Evolutionary conservation across 1,140 invertebrate genomes (phyloP), one percentile per base, ranked within the genome.

Genomic region (Asobara japonica): DNA sequence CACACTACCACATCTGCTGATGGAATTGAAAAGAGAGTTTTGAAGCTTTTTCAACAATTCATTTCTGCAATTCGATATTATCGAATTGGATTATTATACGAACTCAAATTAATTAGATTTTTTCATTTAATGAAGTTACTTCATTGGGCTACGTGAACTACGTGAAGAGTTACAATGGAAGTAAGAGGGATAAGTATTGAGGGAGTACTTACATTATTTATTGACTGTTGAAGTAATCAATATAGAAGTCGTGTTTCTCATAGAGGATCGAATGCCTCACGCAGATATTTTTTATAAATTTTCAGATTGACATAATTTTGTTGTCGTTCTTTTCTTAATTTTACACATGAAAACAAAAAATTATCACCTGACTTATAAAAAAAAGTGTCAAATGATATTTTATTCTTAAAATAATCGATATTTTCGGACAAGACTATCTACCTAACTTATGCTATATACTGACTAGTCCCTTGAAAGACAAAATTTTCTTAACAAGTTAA

Each of bases 151-250:
- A 29, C 60, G 31, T 62, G 27, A 62, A 62, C 18, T 29, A n/a
- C n/a, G n/a, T n/a, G n/a, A n/a, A 27, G 51, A 25, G 27, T 31
- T 62, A 16, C 18, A 62, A 29, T 62, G 60, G 60, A 62, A 31
- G 60, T 29, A 27, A 62, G 29, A 18, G 27, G 27, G n/a, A 56
- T 56, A 41, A 62, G 51, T 64, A 22, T 61, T 25, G 18, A 29
- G 16, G 16, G 25, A 22, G 20, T 13, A 68, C 25, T 38, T 68
- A 11, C 41, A 73, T 64, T 45, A 73, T 60, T 72, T 65, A 66
- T 65, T 67, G 65, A 60, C 31, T 60, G 3, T 72, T 30, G 29
- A 66, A 65, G 29, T 25, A 56, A 65, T 66, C 61, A 38, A 65
- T 71, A 60, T 64, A 30, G 20, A 11, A 65, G 61, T 65, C 65